Conservation (phyloP, 2,888 invertebrate genomes). For the Papilio protenor region DNA sequence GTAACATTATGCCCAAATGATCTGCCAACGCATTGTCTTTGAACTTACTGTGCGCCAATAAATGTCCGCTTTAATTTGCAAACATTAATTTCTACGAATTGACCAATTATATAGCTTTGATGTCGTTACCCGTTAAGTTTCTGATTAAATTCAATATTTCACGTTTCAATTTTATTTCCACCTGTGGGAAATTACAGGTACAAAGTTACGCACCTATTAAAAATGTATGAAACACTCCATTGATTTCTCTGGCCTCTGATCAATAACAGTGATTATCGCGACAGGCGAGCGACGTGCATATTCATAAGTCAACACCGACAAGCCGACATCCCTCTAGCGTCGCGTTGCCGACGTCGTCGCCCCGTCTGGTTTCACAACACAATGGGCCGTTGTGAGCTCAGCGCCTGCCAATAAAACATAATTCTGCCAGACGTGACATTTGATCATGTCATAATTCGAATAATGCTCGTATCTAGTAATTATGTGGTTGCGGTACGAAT, state of each 20-base stretch:
- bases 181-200: not conserved
- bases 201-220: not conserved
- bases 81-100: conserved; percentile 57
- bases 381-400: conserved; percentile 37
- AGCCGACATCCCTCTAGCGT: conserved; percentile 33
- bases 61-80: conserved; percentile 75
- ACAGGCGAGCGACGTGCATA: conserved; percentile 30
- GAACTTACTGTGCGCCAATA: conserved; percentile 76
- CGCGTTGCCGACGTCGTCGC: conserved; percentile 31
- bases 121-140: not conserved
- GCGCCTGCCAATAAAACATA: conserved; percentile 43
- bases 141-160: not conserved
- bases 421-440: conserved; percentile 42
- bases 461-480: conserved; percentile 37
- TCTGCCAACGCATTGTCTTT: conserved; percentile 82
- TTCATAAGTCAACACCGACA: conserved; percentile 35
- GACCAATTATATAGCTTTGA: conserved; percentile 44
- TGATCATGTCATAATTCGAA: conserved; percentile 42
- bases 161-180: not conserved
- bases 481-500: conserved; percentile 16
- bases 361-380: conserved; percentile 42
- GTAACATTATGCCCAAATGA: conserved; percentile 77
- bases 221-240: conserved; percentile 48
- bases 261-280: conserved; percentile 44
- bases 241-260: conserved; percentile 45